Base-by-base conservation (phyloP, 2,113 vertebrate species). In the Ictalurus furcatus region DNA sequence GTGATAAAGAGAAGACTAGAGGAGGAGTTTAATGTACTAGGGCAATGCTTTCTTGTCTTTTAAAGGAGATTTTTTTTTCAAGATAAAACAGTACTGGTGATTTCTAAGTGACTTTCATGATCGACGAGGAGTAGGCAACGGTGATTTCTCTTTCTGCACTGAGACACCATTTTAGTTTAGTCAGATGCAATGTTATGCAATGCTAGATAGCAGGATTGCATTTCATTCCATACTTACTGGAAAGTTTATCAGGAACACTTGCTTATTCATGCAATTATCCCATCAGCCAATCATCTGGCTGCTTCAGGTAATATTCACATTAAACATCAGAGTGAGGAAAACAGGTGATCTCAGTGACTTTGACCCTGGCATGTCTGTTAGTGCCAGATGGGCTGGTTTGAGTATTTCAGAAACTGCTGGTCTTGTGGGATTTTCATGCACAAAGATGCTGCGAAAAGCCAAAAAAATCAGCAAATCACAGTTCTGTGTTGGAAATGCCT, bases 41-140 rank as follows among this genome's bases (percentile, higher is more conserved):
- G 67, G 84, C 90, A 91, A 89, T 92, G 89, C 93, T 94, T 88
- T 93, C 25, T 86, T 92, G 91, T 92, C 74, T 92, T 94, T 88
- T 93, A 91, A 93, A 87, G 91, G 84, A 59, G 71, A 80, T 86
- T 8, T 86, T 90, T 86, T 90, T 90, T 84, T 86, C 85, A 11
- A 58, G 52, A 69, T 78, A 86, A 87, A 80, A 90, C 86, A 91
- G 76, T 82, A 90, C 84, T 88, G 91, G 91, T 92, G 93, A 93
- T 92, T 91, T 94, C 81, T 88, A 85, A 87, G 92, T 92, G 90
- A 91, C 93, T 93, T 84, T 91, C 79, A 85, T 83, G 58, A 69
- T 58, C 14, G 8, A 74, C 65, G 2, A 71, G 25, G 87, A 90
- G 79, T 52, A 87, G 85, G 85, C 89, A 88, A 91, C 28, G 80